Base-by-base conservation (phyloP, 1,140 invertebrate genomes). In the Atta cephalotes region DNA sequence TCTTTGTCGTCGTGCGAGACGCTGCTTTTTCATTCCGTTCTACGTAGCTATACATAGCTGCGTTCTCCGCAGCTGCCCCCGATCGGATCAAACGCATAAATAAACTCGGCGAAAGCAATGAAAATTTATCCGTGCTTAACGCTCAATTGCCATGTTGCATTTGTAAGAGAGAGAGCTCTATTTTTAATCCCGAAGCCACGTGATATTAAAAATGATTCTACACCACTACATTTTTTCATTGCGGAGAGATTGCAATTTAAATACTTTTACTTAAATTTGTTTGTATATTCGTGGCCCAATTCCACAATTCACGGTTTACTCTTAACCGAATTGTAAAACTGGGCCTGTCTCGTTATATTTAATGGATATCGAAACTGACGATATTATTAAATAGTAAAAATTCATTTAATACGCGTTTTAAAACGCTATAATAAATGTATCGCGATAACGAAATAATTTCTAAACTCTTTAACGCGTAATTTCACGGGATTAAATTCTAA, bases 31-130 rank as follows among this genome's bases (percentile, higher is more conserved):
- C 81, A 28, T 63, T 39, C 18, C 76, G 63, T 49, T 71, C 63
- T 45, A 63, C 68, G 45, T 35, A 87, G 82, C 88, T 91, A 86
- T 89, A 93, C 87, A 93, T 92, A 92, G 92, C 65, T 89, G 84
- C 56, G 60, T 81, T 39, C 80, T 28, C 78, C 79, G 87, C 89
- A 90, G 90, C 90, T 93, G 91, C 90, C 90, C 88, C 62, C 91
- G 85, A 91, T 94, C 89, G 88, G 92, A 93, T 93, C 85, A 91
- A 93, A 94, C 39, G 84, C 93, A 81, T 92, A 93, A 95, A 94
- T 94, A 93, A 94, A 94, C 91, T 93, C 51, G 85, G 85, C 49
- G 66, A 87, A 62, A 56, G 80, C 60, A 84, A 80, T 88, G 68
- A 91, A 84, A 86, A 88, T 76, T 82, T 86, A 86, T 84, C 71